These are phyloP conservation scores for Synergus umbraculus DNA, from an alignment of 2,888 invertebrate species.

Conservation along the genomic window DNA sequence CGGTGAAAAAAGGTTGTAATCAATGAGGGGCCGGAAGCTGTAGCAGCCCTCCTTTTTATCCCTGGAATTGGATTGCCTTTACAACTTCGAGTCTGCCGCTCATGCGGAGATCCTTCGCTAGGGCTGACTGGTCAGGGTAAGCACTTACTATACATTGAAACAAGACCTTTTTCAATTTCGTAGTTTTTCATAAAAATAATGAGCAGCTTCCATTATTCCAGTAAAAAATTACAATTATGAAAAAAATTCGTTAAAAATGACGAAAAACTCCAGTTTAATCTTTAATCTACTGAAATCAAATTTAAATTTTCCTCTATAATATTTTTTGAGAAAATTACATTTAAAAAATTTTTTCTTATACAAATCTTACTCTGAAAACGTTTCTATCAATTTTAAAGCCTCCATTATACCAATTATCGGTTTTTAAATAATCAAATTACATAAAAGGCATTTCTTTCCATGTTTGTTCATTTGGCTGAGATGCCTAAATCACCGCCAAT, in stretches of 20 bases:
- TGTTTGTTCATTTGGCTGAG: too few species aligned
- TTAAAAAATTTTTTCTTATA: neutral
- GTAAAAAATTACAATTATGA: neutral
- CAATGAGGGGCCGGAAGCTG: conserved; percentile 40
- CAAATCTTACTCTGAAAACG: too few species aligned
- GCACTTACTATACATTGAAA: conserved; percentile 2
- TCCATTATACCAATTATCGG: too few species aligned
- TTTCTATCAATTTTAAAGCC: too few species aligned
- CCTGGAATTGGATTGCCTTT: conserved; percentile 39
- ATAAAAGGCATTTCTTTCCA: too few species aligned
- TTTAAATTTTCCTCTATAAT: too few species aligned
- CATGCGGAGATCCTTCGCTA: conserved; percentile 31
- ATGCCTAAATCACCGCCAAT: too few species aligned
- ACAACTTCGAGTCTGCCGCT: conserved; percentile 26
- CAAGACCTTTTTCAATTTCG: neutral
- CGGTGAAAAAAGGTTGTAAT: conserved; percentile 40
- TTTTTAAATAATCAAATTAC: too few species aligned
- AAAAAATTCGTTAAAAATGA: neutral
- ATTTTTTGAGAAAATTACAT: too few species aligned
- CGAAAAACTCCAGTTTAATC: neutral
- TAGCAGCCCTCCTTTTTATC: conserved; percentile 36
- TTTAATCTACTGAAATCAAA: too few species aligned
- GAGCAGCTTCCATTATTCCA: neutral
- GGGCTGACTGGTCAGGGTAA: conserved; percentile 32
- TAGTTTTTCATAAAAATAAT: neutral